Base-by-base conservation (phyloP, 2,113 vertebrate genomes). In the Silurus meridionalis region DNA sequence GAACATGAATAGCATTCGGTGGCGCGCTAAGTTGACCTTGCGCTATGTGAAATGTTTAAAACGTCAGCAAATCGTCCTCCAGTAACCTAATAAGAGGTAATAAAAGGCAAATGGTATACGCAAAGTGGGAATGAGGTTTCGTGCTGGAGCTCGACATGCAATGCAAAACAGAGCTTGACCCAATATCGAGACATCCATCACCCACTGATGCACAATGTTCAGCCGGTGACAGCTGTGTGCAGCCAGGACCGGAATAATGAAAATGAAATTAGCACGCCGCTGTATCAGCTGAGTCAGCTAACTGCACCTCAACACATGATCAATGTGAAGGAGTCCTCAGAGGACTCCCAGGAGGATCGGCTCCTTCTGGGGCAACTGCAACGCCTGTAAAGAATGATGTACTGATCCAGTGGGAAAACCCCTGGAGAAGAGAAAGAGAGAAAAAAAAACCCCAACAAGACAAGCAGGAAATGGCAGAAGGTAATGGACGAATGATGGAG, bases 281-380 rank as follows among this genome's bases (percentile, higher is more conserved):
- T 8, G 57, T 25, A 63, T 61, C 64, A 79, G 86, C 83, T 53
- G 87, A 90, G 85, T 88, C 86, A 89, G 82, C 84, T 81, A n/a
- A 57, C 63, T 69, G 19, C 19, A 48, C 63, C 37, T 52, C 52
- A 66, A 84, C 50, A 85, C 14, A 85, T n/a, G 61, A 81, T 88
- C 85, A 15, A 90, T 84, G 82, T 63, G 60, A 81, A 48, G 83
- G 80, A 72, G 83, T 64, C 87, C 75, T 57, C 57, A 55, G 83
- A 37, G 15, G n/a, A 67, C 17, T 72, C 84, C 53, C 84, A 71
- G 78, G 55, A 82, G 77, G 75, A 11, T 25, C 14, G 2, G 66
- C 21, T 67, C 75, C 46, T 85, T n/a, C 5, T 37, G 8, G 64
- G 46, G 25, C 17, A 21, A 78, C 50, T n/a, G 61, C 25, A 25